These are phyloP conservation scores for Pomatostomus ruficeps DNA, from an alignment of 2,113 vertebrate species.

Conservation along the genomic window DNA sequence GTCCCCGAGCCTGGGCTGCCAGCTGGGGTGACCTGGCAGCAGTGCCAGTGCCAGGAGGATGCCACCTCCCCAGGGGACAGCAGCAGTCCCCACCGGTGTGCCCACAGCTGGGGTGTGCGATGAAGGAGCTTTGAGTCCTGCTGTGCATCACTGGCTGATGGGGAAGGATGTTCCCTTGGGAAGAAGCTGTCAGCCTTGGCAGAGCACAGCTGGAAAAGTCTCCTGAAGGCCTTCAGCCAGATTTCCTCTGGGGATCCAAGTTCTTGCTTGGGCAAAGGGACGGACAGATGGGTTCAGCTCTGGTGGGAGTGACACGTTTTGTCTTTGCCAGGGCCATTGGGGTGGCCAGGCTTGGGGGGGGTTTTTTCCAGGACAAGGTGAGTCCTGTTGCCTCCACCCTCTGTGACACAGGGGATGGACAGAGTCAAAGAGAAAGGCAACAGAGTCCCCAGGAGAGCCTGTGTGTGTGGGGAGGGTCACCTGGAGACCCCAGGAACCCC, in stretches of 20 bases:
- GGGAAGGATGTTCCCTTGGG: neutral
- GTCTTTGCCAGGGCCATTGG: fast-evolving
- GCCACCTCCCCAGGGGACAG: fast-evolving
- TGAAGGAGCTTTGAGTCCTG: neutral
- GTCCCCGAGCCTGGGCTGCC: neutral
- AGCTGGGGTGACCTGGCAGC: neutral
- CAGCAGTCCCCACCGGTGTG: fast-evolving
- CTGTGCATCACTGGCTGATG: neutral
- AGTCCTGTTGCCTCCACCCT: neutral
- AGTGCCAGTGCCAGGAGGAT: neutral
- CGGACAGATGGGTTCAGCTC: fast-evolving
- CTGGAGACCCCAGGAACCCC: neutral
- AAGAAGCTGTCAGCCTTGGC: neutral
- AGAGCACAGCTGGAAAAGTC: neutral
- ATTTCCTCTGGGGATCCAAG: neutral
- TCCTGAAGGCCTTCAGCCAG: neutral
- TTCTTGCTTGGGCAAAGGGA: neutral
- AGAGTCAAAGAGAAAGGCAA: neutral
- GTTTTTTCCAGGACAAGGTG: neutral
- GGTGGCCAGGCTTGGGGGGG: fast-evolving
- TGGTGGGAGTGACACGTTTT: neutral
- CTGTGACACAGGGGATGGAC: neutral
- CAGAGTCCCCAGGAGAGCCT: neutral
- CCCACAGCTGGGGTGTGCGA: neutral
- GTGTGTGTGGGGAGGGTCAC: fast-evolving